Base-by-base conservation (phyloP, 1,140 invertebrate species). In the Ditylenchus dipsaci region DNA sequence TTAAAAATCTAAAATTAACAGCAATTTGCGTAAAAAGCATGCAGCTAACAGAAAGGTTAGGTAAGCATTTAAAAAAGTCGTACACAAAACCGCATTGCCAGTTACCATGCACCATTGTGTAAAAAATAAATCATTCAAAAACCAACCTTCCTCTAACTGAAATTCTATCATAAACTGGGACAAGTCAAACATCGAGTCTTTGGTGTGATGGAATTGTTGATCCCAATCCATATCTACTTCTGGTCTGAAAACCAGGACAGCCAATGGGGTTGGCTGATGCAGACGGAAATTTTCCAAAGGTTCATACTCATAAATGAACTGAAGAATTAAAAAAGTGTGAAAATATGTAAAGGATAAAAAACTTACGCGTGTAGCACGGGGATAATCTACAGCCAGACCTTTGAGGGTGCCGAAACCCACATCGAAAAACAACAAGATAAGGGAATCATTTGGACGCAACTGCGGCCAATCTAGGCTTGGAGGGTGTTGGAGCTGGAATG, bases 261-360 rank as follows among this genome's bases (percentile, higher is more conserved):
- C 79, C 21, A 82, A 17, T 8, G 79, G 79, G 62, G 76, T 82
- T 13, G 79, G 79, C 19, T 72, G 76, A 15, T 45, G 43, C 0
- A 60, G 64, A 0, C 79, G 76, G 62, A 82, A 81, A 47, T 82
- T 81, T 17, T 82, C 80, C 0, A 80, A 42, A 17, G 73, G 59
- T 26, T 72, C 66, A 71, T 77, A 81, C 0, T 71, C 65, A 19
- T 67, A 59, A 27, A 53, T 53, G 49, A 53, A 53, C 49, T 53
- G 23, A 53, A 53, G n/a, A n/a, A n/a, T n/a, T n/a, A n/a, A n/a
- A n/a, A n/a, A n/a, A n/a, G n/a, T 53, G 23, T 53, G 49, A 26
- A 53, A 17, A 53, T 53, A 53, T 26, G 3, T 21, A 53, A 53
- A 53, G 3, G 3, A 53, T 3, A 3, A 53, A 53, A 19, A 27